A percentile compares a stretch with the other conserved stretches of the same genome.
Evolutionary conservation across 1,140 invertebrate species (phyloP).

Genomic region (Trinorchestia longiramus): DNA sequence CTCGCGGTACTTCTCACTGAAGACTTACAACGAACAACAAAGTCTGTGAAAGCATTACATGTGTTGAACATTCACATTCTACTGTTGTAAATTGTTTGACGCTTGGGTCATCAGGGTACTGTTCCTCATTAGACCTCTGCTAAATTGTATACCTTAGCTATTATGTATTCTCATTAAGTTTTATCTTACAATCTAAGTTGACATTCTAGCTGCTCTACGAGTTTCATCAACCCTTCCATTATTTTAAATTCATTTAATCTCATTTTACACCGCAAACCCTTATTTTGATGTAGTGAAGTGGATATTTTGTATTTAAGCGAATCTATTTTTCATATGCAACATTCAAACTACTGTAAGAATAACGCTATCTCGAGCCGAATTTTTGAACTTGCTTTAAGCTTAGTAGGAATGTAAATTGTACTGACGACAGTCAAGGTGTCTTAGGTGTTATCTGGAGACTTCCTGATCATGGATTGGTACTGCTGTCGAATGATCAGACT

Average conservation of each 20-base stretch:
- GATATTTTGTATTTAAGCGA: slow-evolving; percentile 53
- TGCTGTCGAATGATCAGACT: background rate
- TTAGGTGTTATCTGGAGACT: slow-evolving; percentile 14
- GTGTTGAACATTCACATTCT: slow-evolving; percentile 11
- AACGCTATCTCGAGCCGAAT: slow-evolving; percentile 50
- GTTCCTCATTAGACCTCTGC: slow-evolving; percentile 25
- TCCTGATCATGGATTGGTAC: background rate
- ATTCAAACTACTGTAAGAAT: slow-evolving; percentile 47
- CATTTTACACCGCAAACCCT: background rate
- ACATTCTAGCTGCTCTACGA: background rate
- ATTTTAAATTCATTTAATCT: background rate
- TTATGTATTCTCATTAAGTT: background rate
- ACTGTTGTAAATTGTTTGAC: slow-evolving; percentile 39
- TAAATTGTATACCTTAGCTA: slow-evolving; percentile 32
- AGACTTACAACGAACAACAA: background rate
- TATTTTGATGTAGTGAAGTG: slow-evolving; percentile 53
- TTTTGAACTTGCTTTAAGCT: slow-evolving; percentile 52
- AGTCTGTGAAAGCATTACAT: background rate
- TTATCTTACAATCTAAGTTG: background rate
- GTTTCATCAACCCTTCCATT: background rate
- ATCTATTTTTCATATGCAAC: slow-evolving; percentile 53
- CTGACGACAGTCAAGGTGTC: slow-evolving; percentile 19
- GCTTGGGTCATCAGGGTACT: slow-evolving; percentile 53
- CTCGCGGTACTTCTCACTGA: background rate
- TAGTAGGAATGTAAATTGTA: slow-evolving; percentile 49